Evolutionary conservation across 2,888 invertebrate genomes (phyloP), one percentile per base, ranked within the genome.

Genomic region (Polia nebulosa): DNA sequence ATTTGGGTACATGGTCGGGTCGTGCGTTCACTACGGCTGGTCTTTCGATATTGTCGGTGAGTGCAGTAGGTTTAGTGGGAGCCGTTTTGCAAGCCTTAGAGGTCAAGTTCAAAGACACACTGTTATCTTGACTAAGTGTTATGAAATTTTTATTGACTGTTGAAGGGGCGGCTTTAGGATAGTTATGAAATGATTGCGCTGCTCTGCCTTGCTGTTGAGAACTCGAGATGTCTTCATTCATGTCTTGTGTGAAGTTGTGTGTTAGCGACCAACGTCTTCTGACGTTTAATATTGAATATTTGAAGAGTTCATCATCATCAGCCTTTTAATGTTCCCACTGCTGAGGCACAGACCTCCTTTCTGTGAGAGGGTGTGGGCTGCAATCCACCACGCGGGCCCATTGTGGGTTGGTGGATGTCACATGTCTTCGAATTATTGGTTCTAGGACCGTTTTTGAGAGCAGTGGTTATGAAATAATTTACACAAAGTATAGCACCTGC

Each of bases 1-100:
- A 88, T 97, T 97, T 27, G 97, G 97, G 91, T 96, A 97, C 97
- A 97, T 97, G 80, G 77, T 87, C 65, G 71, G 60, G 69, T 76
- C 91, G 90, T 89, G 88, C 89, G 89, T 81, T 78, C 87, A 51
- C 76, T 59, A 62, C 81, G 78, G 77, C 84, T 78, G 58, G 77
- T 84, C 78, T 84, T 86, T 84, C 82, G 80, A 72, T 86, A 87
- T 81, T 86, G 76, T 71, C 57, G 8, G 72, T 36, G 32, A 63
- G 69, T 71, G 78, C 74, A 69, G 69, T 22, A 27, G 32, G 13
- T 41, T n/a, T 32, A 74, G 83, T 75, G 83, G 83, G 79, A 78
- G 52, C 69, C 61, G 67, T 82, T 87, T 88, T 84, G 85, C 82
- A 87, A 87, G 85, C 80, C 65, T 64, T 45, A 25, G 80, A 73